Base-by-base conservation (phyloP, 2,113 vertebrate species). In the Pygoscelis adeliae region DNA sequence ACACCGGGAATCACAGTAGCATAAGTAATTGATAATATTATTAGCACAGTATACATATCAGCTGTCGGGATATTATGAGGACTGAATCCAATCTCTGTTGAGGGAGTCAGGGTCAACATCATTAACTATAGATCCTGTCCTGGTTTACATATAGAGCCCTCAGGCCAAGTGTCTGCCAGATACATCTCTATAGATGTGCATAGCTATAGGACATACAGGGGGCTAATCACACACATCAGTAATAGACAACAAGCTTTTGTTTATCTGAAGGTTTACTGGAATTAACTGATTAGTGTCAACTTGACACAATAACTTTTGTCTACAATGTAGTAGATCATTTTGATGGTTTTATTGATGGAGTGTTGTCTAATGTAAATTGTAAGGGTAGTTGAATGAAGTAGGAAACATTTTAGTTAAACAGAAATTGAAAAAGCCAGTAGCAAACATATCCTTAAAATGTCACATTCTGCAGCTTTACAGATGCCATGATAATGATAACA, bases 81-180 rank as follows among this genome's bases (percentile, higher is more conserved):
- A 98, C 98, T 99, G 99, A 99, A 99, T 99, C 98, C 98, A 99
- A 98, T 99, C 98, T 98, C 99, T 99, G 98, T 99, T 99, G 99
- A 98, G 98, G 98, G 99, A 99, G 99, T 99, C 99, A 98, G 99
- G 99, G 99, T 99, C 99, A 99, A 99, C 99, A 99, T 99, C 99
- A 99, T 99, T 99, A 99, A 99, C 99, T 99, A 98, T 98, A 98
- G 98, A 99, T 98, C 97, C 98, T 98, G 98, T 98, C 95, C 98
- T 87, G 63, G 97, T 98, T 98, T 98, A 98, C 97, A 97, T 98
- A 98, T 98, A 98, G 98, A 98, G 97, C 98, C 99, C 98, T 98
- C 97, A 98, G 99, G 99, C 99, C 98, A 98, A 99, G 98, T 98
- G 99, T 99, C 99, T 99, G 99, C 99, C 98, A 99, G 98, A 98